A percentile compares a stretch with the other conserved stretches of the same genome.
These are phyloP conservation scores for Hyposoter didymator DNA, from an alignment of 2,888 invertebrate genomes.

Conservation along the genomic window DNA sequence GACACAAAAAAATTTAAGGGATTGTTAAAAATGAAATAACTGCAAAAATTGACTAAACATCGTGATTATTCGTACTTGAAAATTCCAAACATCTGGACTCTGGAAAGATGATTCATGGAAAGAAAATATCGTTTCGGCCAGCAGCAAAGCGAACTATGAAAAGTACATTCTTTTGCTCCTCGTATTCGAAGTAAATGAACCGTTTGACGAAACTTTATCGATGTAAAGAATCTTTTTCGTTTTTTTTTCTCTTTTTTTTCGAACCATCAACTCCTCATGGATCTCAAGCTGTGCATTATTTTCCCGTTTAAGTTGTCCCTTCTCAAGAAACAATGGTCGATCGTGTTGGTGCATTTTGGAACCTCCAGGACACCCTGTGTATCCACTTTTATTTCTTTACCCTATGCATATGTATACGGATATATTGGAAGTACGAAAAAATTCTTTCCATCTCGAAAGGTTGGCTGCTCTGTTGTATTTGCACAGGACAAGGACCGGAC, in stretches of 20 bases:
- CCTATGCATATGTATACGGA: conserved; percentile 3
- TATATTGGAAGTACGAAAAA: conserved; percentile 18
- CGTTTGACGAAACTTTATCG: conserved; percentile 12
- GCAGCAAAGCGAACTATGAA: neutral
- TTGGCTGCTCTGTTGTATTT: conserved; percentile 63
- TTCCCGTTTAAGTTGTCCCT: conserved; percentile 1
- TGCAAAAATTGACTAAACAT: neutral
- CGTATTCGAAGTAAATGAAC: conserved; percentile 30
- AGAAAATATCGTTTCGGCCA: neutral
- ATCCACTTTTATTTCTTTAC: conserved; percentile 31
- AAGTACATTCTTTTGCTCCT: neutral
- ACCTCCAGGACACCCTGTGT: neutral
- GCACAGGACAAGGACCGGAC: conserved; percentile 68
- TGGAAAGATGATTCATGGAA: neutral
- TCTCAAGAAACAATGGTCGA: conserved; percentile 23
- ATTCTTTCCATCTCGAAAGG: conserved; percentile 34
- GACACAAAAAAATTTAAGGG: neutral
- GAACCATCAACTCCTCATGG: conserved; percentile 39
- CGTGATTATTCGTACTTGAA: neutral
- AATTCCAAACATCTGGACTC: neutral
- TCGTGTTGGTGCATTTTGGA: neutral
- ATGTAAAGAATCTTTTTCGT: conserved; percentile 1
- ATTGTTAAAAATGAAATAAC: neutral
- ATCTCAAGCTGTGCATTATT: conserved; percentile 26
- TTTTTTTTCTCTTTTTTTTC: conserved; percentile 36